Evolutionary conservation across 2,113 vertebrate genomes (phyloP).

Genomic region (Cercopithecus mona): DNA sequence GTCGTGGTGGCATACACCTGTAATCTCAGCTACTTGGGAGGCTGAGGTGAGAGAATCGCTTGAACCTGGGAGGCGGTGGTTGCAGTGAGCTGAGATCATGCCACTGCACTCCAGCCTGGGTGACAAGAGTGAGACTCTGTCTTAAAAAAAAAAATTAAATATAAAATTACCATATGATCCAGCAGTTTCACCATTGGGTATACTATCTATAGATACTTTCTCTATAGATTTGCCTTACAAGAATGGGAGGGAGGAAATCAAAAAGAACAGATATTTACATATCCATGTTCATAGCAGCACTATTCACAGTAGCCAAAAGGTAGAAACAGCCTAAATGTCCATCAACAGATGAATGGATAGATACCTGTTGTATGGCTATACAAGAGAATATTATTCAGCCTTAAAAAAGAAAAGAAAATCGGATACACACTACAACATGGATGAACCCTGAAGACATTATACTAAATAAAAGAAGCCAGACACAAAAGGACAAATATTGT

Average conservation of each 20-base stretch:
- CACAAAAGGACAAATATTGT: neutral
- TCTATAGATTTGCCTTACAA: neutral
- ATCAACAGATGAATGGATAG: neutral
- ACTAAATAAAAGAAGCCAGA: neutral
- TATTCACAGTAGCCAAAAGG: neutral
- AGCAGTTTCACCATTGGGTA: neutral
- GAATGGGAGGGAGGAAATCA: neutral
- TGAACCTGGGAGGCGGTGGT: neutral
- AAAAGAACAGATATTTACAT: neutral
- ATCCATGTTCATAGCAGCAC: neutral
- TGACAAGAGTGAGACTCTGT: neutral
- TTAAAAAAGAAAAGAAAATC: neutral
- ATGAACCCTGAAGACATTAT: neutral
- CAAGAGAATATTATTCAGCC: neutral
- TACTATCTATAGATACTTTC: too few species aligned
- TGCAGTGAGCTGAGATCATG: neutral
- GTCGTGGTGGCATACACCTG: neutral
- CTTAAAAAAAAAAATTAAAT: neutral
- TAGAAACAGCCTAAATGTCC: neutral
- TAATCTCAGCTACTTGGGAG: neutral
- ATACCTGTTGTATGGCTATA: neutral
- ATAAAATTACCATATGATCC: neutral
- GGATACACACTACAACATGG: neutral
- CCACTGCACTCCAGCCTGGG: neutral
- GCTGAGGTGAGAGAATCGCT: neutral